These are phyloP conservation scores for Falcunculus frontatus DNA, from an alignment of 2,113 vertebrate species.

Conservation along the genomic window DNA sequence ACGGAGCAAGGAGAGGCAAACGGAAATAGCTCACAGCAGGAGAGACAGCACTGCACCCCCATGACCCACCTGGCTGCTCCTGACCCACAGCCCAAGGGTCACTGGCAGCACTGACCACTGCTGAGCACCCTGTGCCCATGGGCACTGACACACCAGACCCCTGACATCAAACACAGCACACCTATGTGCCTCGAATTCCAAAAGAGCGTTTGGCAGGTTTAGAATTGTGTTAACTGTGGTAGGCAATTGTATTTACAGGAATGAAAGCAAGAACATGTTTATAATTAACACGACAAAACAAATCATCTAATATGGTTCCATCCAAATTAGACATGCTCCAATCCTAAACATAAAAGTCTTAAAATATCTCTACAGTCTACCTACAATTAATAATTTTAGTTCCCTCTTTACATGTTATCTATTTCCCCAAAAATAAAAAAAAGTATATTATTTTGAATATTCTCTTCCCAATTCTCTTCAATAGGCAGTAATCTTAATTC, in stretches of 20 bases:
- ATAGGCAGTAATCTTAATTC: not conserved
- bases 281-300: not conserved
- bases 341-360: not conserved
- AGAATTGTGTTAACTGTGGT: not conserved
- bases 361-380: not conserved
- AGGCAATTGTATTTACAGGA: not conserved
- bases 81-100: not conserved
- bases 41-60: not conserved
- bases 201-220: not conserved
- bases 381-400: not conserved
- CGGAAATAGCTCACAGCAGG: not conserved
- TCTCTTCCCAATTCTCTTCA: not conserved
- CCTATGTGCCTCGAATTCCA: not conserved
- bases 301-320: not conserved
- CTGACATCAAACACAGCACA: not conserved
- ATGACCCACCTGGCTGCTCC: not conserved
- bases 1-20: rapidly evolving
- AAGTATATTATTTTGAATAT: not conserved
- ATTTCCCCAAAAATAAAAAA: not conserved
- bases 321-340: not conserved
- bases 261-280: not conserved
- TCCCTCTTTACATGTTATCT: not conserved
- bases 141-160: not conserved
- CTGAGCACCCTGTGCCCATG: rapidly evolving
- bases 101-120: not conserved